Percentiles rank a stretch among this genome's conserved stretches.
Evolutionary conservation across 2,888 invertebrate species (phyloP).

Genomic region (Andrena trimmerana): DNA sequence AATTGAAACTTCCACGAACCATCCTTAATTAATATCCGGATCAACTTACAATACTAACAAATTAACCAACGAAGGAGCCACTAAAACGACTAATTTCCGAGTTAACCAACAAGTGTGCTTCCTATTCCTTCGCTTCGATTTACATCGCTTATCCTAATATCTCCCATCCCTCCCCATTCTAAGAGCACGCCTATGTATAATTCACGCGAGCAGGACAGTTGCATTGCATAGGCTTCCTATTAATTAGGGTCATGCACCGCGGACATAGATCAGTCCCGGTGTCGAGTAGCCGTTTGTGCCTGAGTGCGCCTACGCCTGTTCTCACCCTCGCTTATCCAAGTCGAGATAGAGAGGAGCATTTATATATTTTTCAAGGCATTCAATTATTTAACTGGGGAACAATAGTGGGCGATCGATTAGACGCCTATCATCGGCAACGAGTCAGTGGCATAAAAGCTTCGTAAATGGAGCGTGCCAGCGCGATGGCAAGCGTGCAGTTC

Average conservation of each 20-base stretch:
- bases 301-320: conserved; percentile 53
- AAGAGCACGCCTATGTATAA: conserved; percentile 74
- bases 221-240: conserved; percentile 84
- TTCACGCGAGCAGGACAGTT: conserved; percentile 82
- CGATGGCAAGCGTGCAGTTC: conserved; percentile 36
- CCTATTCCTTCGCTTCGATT: conserved; percentile 49
- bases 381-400: conserved; percentile 68
- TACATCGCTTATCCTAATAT: conserved; percentile 51
- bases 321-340: conserved; percentile 32
- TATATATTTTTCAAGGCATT: conserved; percentile 72
- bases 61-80: not conserved
- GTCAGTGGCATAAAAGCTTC: conserved; percentile 37
- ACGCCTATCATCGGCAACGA: conserved; percentile 68
- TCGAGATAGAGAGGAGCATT: conserved; percentile 59
- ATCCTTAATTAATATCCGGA: not conserved
- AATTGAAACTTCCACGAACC: not conserved
- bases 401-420: conserved; percentile 47
- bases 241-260: conserved; percentile 84
- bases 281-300: conserved; percentile 70
- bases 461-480: conserved; percentile 52
- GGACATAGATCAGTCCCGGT: conserved; percentile 81
- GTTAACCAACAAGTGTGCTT: conserved; percentile 18
- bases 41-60: not conserved
- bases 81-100: not conserved
- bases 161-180: conserved; percentile 40